A percentile compares a stretch with the other conserved stretches of the same genome.
Conservation (phyloP, 2,888 invertebrate genomes). For the Limnephilus lunatus region DNA sequence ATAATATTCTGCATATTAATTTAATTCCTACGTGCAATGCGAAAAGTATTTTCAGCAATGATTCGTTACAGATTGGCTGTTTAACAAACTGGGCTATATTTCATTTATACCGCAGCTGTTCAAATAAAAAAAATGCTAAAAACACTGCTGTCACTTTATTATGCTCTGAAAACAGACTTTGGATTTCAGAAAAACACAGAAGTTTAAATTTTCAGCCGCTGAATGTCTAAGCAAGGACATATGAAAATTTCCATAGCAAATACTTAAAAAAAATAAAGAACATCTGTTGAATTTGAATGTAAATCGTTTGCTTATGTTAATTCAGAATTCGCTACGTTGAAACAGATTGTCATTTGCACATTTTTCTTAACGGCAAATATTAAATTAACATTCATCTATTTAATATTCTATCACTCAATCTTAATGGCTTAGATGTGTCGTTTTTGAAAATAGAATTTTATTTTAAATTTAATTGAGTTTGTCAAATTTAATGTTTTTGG, state of each 20-base stretch:
- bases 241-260: background rate
- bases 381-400: background rate
- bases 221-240: background rate
- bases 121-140: constrained; percentile 26
- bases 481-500: background rate
- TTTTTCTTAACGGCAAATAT: background rate
- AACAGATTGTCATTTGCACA: background rate
- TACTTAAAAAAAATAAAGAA: background rate
- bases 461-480: background rate
- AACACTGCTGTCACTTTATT: background rate
- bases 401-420: background rate
- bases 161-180: background rate
- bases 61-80: constrained; percentile 21
- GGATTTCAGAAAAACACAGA: background rate
- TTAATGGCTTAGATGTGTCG: background rate
- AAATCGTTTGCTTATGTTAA: background rate
- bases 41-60: constrained; percentile 10
- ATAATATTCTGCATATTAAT: background rate
- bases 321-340: background rate
- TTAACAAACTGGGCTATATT: background rate
- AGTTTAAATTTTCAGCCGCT: background rate
- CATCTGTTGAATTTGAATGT: background rate
- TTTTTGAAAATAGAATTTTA: background rate
- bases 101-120: constrained; percentile 7
- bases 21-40: background rate